A percentile compares a stretch with the other conserved stretches of the same genome.
Conservation (phyloP, 2,797 vertebrate species). For the Notamacropus eugenii region DNA sequence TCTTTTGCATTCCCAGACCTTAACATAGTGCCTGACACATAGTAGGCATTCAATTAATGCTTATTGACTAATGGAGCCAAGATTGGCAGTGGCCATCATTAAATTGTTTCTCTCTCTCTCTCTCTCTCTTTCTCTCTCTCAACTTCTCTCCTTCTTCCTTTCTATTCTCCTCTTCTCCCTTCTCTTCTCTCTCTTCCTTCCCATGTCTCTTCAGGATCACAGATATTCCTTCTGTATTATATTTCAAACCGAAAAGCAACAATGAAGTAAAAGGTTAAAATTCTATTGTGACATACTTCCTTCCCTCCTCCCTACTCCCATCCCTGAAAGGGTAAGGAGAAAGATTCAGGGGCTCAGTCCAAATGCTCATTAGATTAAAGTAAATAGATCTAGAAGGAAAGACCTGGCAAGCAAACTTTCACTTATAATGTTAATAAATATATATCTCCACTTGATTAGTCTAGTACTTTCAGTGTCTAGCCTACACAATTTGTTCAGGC, state of each 20-base stretch:
- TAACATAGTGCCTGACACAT: not conserved
- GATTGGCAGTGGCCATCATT: not conserved
- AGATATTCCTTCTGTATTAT: not conserved
- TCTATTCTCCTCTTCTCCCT: not conserved
- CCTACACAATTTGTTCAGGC: slow-evolving; percentile 24
- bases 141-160: not conserved
- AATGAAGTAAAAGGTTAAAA: not conserved
- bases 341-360: not conserved
- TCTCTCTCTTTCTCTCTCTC: not conserved
- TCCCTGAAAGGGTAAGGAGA: not conserved
- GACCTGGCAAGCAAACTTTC: not conserved
- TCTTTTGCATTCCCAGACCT: not conserved
- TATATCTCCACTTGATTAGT: slow-evolving; percentile 23
- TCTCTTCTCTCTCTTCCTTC: not conserved
- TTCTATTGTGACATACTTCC: not conserved
- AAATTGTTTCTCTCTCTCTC: not conserved
- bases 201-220: not conserved
- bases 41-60: not conserved
- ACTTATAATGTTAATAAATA: slow-evolving; percentile 18
- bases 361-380: slow-evolving; percentile 16
- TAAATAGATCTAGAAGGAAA: not conserved
- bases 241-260: not conserved
- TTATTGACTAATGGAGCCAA: not conserved
- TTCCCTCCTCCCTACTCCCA: not conserved
- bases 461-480: slow-evolving; percentile 19